Evolutionary conservation across 2,888 invertebrate genomes (phyloP), one percentile per base, ranked within the genome.

Genomic region (Thymelicus sylvestris): DNA sequence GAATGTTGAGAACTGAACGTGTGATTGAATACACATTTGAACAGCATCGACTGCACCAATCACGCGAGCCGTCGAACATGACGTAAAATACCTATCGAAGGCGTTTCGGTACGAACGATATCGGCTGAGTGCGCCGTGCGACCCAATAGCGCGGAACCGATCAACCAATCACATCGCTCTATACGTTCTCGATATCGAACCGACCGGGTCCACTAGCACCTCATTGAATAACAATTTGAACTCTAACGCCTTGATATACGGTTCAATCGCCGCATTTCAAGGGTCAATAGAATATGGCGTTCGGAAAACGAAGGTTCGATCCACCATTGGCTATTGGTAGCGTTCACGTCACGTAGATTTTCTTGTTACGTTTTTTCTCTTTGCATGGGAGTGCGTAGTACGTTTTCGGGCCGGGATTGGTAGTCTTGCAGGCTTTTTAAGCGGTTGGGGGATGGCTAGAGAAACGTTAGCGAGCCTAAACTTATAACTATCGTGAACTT

Each of bases 131-230:
- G 95, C 95, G 95, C 94, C 75, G 78, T 86, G 81, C 82, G 83
- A 80, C 82, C 93, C 94, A 93, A 94, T 94, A 86, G 92, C 90
- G 91, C 89, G 86, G 90, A 94, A 93, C 95, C 95, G 94, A 95
- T 95, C 94, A 91, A 79, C 93, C 93, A 93, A 93, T 93, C 83
- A 81, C 80, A 76, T 77, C 76, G 78, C 86, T 75, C 77, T 83
- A 77, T 88, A 79, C 85, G 77, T 82, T 86, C 89, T 92, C 90
- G 86, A 91, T 91, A 90, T 74, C 73, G 71, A 71, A 67, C 76
- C 79, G 71, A 47, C 89, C 81, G 82, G 74, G 77, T 73, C 73
- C 66, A 47, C 59, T n/a, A 74, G 87, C 81, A 67, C 86, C 73
- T 73, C 74, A 70, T 74, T 73, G 39, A 59, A 66, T 47, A 63